These are phyloP conservation scores for Pteria penguin DNA, from an alignment of 2,888 invertebrate genomes.

Conservation along the genomic window DNA sequence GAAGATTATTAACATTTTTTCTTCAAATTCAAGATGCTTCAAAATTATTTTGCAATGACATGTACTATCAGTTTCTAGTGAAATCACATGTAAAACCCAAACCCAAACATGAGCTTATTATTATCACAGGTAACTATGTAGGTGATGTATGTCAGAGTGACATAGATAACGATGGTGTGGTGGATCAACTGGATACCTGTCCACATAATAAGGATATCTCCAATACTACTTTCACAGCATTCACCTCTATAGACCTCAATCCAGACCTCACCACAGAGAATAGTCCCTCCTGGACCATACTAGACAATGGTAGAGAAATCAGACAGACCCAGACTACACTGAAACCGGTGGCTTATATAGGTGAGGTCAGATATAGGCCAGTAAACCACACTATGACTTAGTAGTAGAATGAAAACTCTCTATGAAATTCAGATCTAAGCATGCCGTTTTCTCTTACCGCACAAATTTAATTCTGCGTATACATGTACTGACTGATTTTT, in stretches of 20 bases:
- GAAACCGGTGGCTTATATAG: conserved; percentile 68
- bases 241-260: conserved; percentile 57
- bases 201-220: conserved; percentile 82
- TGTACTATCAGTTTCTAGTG: too few species aligned
- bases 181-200: conserved; percentile 91
- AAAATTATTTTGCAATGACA: too few species aligned
- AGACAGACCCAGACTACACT: conserved; percentile 57
- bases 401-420: too few species aligned
- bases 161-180: conserved; percentile 89
- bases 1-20: too few species aligned
- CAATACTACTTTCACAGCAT: conserved; percentile 48
- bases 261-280: conserved; percentile 44
- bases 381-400: too few species aligned
- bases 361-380: too few species aligned
- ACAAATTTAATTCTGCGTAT: too few species aligned
- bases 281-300: conserved; percentile 53
- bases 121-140: conserved; percentile 86
- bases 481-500: too few species aligned
- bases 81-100: too few species aligned
- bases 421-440: too few species aligned
- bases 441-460: too few species aligned
- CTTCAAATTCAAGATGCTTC: background rate
- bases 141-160: conserved; percentile 93
- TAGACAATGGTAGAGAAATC: conserved; percentile 62
- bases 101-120: too few species aligned